Evolutionary conservation across 2,797 vertebrate genomes (phyloP), one percentile per base, ranked within the genome.

Genomic region (Tympanoctomys barrerae): DNA sequence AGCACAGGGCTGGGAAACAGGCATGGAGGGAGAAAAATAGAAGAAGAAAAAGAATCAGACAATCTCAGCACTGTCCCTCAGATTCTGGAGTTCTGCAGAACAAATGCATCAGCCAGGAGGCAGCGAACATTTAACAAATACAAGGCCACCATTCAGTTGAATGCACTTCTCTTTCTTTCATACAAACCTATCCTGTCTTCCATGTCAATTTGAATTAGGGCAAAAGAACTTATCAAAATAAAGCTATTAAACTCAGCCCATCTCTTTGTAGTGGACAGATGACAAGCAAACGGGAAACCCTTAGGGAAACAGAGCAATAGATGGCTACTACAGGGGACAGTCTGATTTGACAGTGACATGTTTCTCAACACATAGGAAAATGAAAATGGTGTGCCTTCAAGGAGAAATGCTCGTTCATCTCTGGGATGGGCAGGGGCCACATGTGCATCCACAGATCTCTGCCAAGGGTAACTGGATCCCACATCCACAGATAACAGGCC

Each of bases 191-290:
- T 36, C 57, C 75, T 5, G 4, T 57, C 42, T 31, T 24, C 49
- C 31, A 4, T 1, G 61, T 75, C 82, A 16, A 0, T 89, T 79
- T 54, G 24, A n/a, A 94, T 64, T 8, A 89, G 46, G 46, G 46
- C n/a, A 62, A 70, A 89, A 93, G 16, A 46, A 7, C 80, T 59
- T 36, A 18, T 91, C 61, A 57, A 46, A 70, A 95, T 59, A 89
- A 57, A 85, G 33, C 71, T 59, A 84, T 73, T 66, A 81, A 96
- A 66, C 68, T 57, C 2, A 78, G n/a, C 33, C 42, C 61, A 22
- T n/a, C 5, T 18, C 66, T 70, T 66, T 39, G 42, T 52, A 21
- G 78, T 70, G 42, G 31, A 19, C 10, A 66, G 46, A 82, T 87
- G 80, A 89, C 39, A 79, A 79, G 64, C 52, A 54, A 93, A 91